These are phyloP conservation scores for Apostichopus californicus DNA, from an alignment of 35 echinoderm and acorn worm genomes.

Conservation along the genomic window DNA sequence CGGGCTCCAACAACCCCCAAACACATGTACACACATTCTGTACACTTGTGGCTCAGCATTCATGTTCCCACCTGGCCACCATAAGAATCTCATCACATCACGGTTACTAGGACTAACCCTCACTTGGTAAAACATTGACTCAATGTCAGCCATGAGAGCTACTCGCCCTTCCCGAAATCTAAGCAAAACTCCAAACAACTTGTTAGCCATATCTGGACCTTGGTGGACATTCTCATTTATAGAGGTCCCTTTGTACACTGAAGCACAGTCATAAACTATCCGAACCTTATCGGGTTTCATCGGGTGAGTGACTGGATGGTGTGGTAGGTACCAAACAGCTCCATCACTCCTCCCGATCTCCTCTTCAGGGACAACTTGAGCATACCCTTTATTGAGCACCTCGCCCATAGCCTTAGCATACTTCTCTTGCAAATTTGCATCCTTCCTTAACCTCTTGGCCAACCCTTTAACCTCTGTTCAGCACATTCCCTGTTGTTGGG, in stretches of 20 bases:
- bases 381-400: constrained; percentile 47
- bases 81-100: constrained; percentile 54
- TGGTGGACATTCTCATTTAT: constrained; percentile 52
- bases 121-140: constrained; percentile 56
- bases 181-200: constrained; percentile 45
- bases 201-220: constrained; percentile 53
- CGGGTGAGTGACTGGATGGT: constrained; percentile 49
- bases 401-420: constrained; percentile 26
- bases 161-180: constrained; percentile 47
- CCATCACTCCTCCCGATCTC: too few species aligned
- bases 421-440: constrained; percentile 12
- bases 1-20: constrained; percentile 28
- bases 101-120: constrained; percentile 32
- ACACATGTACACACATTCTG: constrained; percentile 62
- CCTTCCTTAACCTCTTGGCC: constrained; percentile 50
- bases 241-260: constrained; percentile 18
- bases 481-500: constrained; percentile 53
- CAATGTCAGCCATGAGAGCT: constrained; percentile 54
- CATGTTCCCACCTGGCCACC: constrained; percentile 53
- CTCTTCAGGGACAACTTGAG: constrained; percentile 16
- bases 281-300: constrained; percentile 43
- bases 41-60: constrained; percentile 50
- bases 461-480: constrained; percentile 49
- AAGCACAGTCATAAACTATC: constrained; percentile 43
- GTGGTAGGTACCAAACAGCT: constrained; percentile 59